These are phyloP conservation scores for Catocala fraxini DNA, from an alignment of 2,888 invertebrate species.

Conservation along the genomic window DNA sequence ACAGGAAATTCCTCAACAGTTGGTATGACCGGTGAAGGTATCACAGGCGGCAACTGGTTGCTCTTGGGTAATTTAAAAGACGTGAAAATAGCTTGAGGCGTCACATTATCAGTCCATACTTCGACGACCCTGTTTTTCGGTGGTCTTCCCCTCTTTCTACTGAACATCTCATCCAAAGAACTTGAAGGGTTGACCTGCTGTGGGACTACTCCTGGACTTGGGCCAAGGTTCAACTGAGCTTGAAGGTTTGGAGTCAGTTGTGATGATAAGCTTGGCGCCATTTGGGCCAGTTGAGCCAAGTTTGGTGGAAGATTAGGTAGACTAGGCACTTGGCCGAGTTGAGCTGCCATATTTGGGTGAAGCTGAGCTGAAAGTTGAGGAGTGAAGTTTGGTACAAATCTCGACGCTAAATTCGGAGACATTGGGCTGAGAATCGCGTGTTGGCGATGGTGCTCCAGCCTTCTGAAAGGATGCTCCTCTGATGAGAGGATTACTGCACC, in stretches of 20 bases:
- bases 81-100: conserved; percentile 97
- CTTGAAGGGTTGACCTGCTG: conserved; percentile 87
- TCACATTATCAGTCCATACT: conserved; percentile 94
- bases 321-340: conserved; percentile 78
- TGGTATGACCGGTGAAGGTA: conserved; percentile 77
- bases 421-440: conserved; percentile 91
- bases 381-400: conserved; percentile 87
- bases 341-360: conserved; percentile 84
- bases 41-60: conserved; percentile 78
- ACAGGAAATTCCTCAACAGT: conserved; percentile 83
- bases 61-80: conserved; percentile 96
- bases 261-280: conserved; percentile 79
- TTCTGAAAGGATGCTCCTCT: conserved; percentile 92
- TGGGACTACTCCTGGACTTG: conserved; percentile 72
- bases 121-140: conserved; percentile 98
- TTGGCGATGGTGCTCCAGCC: conserved; percentile 95
- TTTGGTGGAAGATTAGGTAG: conserved; percentile 79
- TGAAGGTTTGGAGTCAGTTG: conserved; percentile 80
- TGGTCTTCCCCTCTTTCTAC: conserved; percentile 97
- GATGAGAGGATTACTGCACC: conserved; percentile 92
- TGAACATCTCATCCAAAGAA: conserved; percentile 96
- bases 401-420: conserved; percentile 86
- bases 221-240: conserved; percentile 78
- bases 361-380: conserved; percentile 81
- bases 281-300: conserved; percentile 81